A percentile compares a stretch with the other conserved stretches of the same genome.
Evolutionary conservation across 2,113 vertebrate genomes (phyloP).

Genomic region (Tachycineta bicolor): DNA sequence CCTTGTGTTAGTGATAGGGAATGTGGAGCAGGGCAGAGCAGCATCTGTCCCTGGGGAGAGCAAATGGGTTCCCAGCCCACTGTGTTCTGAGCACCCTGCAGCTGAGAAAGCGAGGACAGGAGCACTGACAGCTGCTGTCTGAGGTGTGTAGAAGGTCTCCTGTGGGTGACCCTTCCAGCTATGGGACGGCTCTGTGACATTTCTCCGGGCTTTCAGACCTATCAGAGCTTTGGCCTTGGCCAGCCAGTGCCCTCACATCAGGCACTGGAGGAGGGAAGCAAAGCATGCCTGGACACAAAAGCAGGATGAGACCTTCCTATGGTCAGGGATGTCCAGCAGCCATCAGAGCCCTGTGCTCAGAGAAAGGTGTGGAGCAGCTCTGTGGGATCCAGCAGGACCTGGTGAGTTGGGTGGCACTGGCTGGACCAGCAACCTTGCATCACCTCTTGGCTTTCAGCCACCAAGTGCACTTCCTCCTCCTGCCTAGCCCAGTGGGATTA

Average conservation of each 20-base stretch:
- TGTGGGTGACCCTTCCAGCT: neutral
- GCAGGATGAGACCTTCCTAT: neutral
- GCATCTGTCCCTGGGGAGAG: neutral
- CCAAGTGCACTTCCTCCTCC: neutral
- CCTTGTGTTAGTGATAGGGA: neutral
- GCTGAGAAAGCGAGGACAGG: neutral
- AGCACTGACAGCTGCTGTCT: neutral
- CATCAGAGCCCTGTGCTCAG: neutral
- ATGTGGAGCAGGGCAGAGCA: neutral
- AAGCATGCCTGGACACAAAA: neutral
- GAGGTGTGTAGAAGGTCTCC: neutral
- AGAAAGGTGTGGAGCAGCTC: neutral
- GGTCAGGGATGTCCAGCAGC: neutral
- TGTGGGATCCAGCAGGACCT: neutral
- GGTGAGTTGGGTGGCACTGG: neutral
- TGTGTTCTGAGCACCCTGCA: neutral
- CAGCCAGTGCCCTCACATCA: fast-evolving
- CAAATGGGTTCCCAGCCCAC: fast-evolving
- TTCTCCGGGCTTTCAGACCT: neutral
- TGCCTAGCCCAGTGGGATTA: slow-evolving; percentile 9
- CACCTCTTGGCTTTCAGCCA: neutral
- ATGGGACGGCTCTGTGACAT: neutral
- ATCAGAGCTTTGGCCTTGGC: neutral
- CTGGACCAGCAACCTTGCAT: neutral
- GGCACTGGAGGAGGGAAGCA: neutral